phyloP scores from a whole-genome alignment of 2,888 invertebrate genomes.

The Empis stercorea region DNA sequence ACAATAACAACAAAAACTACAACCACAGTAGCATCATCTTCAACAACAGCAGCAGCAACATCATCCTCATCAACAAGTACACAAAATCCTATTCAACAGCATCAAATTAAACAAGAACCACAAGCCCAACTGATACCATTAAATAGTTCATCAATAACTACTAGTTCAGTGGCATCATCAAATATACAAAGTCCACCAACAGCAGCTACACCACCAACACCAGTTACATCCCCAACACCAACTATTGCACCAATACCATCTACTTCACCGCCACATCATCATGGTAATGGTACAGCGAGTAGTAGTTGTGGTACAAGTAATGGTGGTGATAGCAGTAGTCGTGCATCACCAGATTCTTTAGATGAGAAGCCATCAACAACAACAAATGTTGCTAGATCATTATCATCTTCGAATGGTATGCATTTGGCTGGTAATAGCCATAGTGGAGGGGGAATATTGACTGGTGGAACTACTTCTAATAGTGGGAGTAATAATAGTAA shows the following conservation, averaged over 20 bases:
- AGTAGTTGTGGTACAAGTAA: constrained; percentile 24
- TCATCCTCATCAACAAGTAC: constrained; percentile 13
- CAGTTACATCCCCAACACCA: constrained; percentile 18
- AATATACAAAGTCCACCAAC: constrained; percentile 6
- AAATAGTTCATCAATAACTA: constrained; percentile 15
- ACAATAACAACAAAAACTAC: constrained; percentile 12
- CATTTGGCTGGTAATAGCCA: not conserved
- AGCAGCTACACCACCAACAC: constrained; percentile 13
- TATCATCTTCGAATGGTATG: constrained; percentile 1
- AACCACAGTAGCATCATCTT: constrained; percentile 13
- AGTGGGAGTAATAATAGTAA: too few relatives aligned
- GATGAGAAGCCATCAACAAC: constrained; percentile 32
- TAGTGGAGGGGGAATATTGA: not conserved
- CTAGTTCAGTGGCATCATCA: constrained; percentile 7
- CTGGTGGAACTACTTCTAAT: constrained; percentile 19
- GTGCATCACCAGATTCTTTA: constrained; percentile 34
- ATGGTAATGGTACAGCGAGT: constrained; percentile 28
- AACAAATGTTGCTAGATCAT: constrained; percentile 7
- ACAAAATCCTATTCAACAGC: constrained; percentile 9
- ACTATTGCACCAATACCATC: constrained; percentile 18
- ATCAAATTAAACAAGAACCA: constrained; percentile 19
- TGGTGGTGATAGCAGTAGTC: constrained; percentile 25
- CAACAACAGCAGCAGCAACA: constrained; percentile 10
- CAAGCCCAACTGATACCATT: not conserved
- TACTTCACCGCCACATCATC: constrained; percentile 6